phyloP scores from a whole-genome alignment of 2,888 invertebrate genomes.

The Phyllotreta striolata region DNA sequence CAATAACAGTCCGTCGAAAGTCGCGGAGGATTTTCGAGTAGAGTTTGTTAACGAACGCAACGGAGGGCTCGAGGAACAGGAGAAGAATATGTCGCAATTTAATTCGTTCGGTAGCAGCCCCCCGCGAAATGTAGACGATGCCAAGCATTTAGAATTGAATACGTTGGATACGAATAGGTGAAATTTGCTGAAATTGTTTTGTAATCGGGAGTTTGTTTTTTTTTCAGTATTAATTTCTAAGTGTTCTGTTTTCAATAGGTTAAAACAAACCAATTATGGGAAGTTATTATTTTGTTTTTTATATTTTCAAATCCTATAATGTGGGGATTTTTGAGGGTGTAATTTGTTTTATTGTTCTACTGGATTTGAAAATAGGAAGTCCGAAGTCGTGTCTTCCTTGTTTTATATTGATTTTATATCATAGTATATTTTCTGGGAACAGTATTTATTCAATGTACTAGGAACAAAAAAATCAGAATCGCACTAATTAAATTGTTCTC shows the following conservation, averaged over 20 bases:
- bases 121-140: constrained; percentile 38
- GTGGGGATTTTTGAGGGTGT: too few species aligned
- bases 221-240: constrained; percentile 26
- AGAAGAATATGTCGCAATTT: constrained; percentile 45
- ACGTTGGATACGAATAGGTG: constrained; percentile 54
- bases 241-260: neutral
- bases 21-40: constrained; percentile 27
- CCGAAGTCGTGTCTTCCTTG: too few species aligned
- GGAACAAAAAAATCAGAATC: too few species aligned
- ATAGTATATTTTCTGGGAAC: too few species aligned
- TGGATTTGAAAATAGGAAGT: too few species aligned
- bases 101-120: constrained; percentile 49
- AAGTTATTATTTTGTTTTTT: too few species aligned
- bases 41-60: constrained; percentile 7
- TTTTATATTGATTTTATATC: too few species aligned
- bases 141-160: constrained; percentile 53
- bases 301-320: too few species aligned
- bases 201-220: neutral
- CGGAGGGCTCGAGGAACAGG: constrained; percentile 14
- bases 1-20: constrained; percentile 26
- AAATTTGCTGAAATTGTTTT: constrained; percentile 42
- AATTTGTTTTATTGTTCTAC: too few species aligned
- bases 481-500: too few species aligned
- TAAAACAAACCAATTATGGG: neutral
- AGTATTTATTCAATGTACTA: too few species aligned